A percentile compares a stretch with the other conserved stretches of the same genome.
Conservation (phyloP, 2,888 invertebrate genomes). For the Tinea semifulvella region DNA sequence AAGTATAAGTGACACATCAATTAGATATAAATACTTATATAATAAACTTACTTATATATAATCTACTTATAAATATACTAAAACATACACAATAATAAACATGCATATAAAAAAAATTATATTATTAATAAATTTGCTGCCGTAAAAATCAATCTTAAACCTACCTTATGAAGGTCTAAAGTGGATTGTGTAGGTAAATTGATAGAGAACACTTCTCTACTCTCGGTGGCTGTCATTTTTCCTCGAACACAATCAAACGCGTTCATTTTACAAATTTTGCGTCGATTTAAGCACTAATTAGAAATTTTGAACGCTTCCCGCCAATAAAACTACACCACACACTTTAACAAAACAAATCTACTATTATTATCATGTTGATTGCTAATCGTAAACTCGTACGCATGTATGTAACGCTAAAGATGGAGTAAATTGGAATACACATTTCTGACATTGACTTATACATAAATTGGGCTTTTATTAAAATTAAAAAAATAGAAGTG, state of each 20-base stretch:
- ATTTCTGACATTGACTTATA: too few species aligned
- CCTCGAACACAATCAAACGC: constrained; percentile 40
- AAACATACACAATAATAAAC: too few species aligned
- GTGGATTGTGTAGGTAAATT: constrained; percentile 36
- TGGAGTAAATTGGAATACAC: constrained; percentile 5
- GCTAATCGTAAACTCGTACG: background rate
- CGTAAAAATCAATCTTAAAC: too few species aligned
- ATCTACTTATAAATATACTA: too few species aligned
- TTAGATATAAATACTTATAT: too few species aligned
- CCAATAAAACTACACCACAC: background rate
- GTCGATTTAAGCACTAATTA: background rate
- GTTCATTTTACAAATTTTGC: constrained; percentile 31
- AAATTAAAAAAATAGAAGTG: too few species aligned
- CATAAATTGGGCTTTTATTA: too few species aligned
- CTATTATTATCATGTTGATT: background rate
- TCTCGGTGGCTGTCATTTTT: constrained; percentile 40
- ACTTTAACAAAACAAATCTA: background rate
- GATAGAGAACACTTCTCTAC: constrained; percentile 47
- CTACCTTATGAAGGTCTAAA: constrained; percentile 33
- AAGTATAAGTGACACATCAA: too few species aligned
- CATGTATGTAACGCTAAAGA: background rate
- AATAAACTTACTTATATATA: too few species aligned
- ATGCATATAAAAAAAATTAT: too few species aligned
- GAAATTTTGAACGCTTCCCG: too few species aligned
- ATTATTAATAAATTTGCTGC: too few species aligned